Base-by-base conservation (phyloP, 2,113 vertebrate genomes). In the Clarias batrachus region DNA sequence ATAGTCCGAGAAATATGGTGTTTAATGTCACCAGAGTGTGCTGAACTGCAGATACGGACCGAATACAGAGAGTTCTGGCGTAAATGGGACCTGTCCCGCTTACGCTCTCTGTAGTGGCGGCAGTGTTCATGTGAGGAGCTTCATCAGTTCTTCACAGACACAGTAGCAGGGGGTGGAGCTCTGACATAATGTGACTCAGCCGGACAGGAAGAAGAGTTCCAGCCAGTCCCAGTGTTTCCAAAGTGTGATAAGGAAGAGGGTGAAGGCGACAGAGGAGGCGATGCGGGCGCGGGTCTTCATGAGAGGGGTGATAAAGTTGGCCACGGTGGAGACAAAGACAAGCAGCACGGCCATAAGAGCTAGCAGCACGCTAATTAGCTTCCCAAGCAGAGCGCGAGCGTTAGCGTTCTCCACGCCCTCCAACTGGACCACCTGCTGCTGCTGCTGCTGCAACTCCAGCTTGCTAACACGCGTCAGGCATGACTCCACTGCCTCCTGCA, bases 381-480 rank as follows among this genome's bases (percentile, higher is more conserved):
- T 99, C 83, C 98, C 98, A 92, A 99, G 96, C 86, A 99, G 96
- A 0, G 97, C 98, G 21, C 98, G 94, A 0, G 98, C 98, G 0
- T 99, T 98, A 92, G 98, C 97, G 1, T 99, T 99, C 94, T 99
- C 98, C 90, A 99, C 97, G 0, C 98, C 98, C 85, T 99, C 98
- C 0, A 97, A 93, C 94, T 99, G 98, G 59, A 98, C 95, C 0
- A 96, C 95, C 87, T 99, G 97, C 85, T 99, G 97, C 87, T 98
- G 98, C 86, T 98, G 98, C 87, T 96, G 95, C 89, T 99, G 97
- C 0, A 99, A 95, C 94, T 99, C 98, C 82, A 99, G 94, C 92
- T 98, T 99, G 0, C 96, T 96, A 56, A 99, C 96, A 0, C 98
- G 96, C 0, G 98, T 99, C 96, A 99, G 97, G 90, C 98, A 99